Evolutionary conservation across 35 echinoderm and acorn worm species (phyloP).

Genomic region (Apostichopus californicus): DNA sequence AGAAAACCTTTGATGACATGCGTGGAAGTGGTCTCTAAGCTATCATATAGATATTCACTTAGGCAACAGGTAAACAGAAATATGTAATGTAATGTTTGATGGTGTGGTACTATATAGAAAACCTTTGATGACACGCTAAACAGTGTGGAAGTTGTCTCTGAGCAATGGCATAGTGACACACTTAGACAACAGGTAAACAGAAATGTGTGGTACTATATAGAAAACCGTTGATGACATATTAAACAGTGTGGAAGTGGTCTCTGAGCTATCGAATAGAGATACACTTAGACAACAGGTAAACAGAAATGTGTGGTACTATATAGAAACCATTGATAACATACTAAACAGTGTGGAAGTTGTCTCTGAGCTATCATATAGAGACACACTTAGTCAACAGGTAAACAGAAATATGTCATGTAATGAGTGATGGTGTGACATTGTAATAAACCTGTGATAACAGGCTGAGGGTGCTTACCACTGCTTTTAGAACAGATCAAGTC

Average conservation of each 20-base stretch:
- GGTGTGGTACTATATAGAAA: no score
- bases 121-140: no score
- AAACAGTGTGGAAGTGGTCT: neutral
- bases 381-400: neutral
- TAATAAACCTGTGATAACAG: no score
- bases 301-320: neutral
- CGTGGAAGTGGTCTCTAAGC: neutral
- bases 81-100: neutral
- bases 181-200: slow-evolving; percentile 52
- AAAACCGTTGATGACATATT: slow-evolving; percentile 2
- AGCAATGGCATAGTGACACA: slow-evolving; percentile 94
- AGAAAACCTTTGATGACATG: neutral
- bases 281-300: slow-evolving; percentile 30
- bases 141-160: neutral
- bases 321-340: neutral
- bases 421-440: neutral
- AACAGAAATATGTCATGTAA: neutral
- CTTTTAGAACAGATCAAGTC: no score
- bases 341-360: neutral
- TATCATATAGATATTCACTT: neutral
- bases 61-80: slow-evolving; percentile 39
- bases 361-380: neutral
- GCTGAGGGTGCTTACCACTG: no score
- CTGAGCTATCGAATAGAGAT: neutral
- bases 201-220: neutral